Conservation (phyloP, 2,113 vertebrate species). For the Microcebus griseorufus region DNA sequence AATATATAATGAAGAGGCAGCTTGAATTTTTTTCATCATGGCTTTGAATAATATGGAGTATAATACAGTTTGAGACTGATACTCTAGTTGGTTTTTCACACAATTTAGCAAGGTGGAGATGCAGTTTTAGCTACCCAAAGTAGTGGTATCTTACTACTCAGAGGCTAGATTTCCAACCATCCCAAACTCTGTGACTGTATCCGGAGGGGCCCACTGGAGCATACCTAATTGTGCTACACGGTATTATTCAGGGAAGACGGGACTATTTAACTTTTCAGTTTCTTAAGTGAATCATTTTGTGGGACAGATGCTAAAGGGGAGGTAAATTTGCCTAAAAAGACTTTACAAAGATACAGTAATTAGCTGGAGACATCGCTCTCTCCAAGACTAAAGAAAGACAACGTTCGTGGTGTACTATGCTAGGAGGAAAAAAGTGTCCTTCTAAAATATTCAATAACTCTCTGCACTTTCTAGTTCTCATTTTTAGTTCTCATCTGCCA, state of each 20-base stretch:
- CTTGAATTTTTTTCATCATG: not conserved
- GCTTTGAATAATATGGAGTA: not conserved
- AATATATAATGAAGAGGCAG: not conserved
- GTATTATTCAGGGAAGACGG: not conserved
- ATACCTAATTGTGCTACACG: not conserved
- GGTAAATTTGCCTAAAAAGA: slow-evolving; percentile 22
- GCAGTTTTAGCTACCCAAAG: not conserved
- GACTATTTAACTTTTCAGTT: slow-evolving; percentile 29
- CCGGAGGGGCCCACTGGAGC: not conserved
- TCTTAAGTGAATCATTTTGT: slow-evolving; percentile 19
- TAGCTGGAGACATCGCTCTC: slow-evolving; percentile 25
- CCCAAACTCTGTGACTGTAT: not conserved
- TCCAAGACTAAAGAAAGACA: slow-evolving; percentile 18
- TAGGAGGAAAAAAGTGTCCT: not conserved
- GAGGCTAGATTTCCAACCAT: not conserved
- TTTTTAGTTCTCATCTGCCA: slow-evolving; percentile 48
- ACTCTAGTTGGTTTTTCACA: not conserved
- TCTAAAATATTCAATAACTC: slow-evolving; percentile 42
- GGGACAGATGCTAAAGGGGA: not conserved
- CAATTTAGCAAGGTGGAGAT: not conserved
- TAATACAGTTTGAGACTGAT: not conserved
- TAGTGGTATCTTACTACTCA: not conserved
- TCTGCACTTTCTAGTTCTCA: slow-evolving; percentile 56
- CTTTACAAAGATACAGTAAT: slow-evolving; percentile 43
- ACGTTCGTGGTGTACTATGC: not conserved